Evolutionary conservation across 2,888 invertebrate genomes (phyloP).

Genomic region (Pilophorus perplexus): DNA sequence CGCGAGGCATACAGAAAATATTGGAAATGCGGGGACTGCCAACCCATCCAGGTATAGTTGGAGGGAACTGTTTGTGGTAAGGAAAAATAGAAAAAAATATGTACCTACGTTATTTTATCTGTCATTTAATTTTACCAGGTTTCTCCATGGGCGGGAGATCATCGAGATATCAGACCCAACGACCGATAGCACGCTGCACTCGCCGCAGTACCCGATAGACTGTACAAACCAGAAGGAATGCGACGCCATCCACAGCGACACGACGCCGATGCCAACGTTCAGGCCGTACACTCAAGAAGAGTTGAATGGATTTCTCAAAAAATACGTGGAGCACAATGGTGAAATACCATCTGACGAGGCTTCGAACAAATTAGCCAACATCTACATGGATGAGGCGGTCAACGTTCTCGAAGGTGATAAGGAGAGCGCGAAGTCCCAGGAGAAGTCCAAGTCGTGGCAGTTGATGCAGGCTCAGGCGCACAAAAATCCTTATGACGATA

Average conservation of each 20-base stretch:
- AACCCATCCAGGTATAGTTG: neutral
- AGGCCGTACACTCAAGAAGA: constrained; percentile 55
- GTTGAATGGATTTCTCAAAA: constrained; percentile 48
- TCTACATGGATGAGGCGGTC: constrained; percentile 48
- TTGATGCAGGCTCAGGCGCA: constrained; percentile 49
- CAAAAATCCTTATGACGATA: constrained; percentile 64
- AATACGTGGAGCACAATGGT: constrained; percentile 47
- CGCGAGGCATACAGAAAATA: neutral
- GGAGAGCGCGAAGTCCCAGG: constrained; percentile 47
- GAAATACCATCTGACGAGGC: constrained; percentile 41
- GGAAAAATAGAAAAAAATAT: neutral
- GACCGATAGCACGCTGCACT: constrained; percentile 41
- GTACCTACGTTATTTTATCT: neutral
- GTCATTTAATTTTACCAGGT: too few species aligned
- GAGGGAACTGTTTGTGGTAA: neutral
- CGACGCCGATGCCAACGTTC: constrained; percentile 53
- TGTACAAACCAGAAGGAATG: constrained; percentile 42
- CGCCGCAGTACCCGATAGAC: constrained; percentile 42
- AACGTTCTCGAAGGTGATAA: constrained; percentile 46
- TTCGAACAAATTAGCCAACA: constrained; percentile 48
- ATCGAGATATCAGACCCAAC: constrained; percentile 44
- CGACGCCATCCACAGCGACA: constrained; percentile 30
- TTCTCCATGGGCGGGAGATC: constrained; percentile 37
- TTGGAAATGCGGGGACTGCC: neutral
- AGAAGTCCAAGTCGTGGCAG: constrained; percentile 51